Evolutionary conservation across 1,140 invertebrate genomes (phyloP).

Genomic region (Sesamia nonagrioides): DNA sequence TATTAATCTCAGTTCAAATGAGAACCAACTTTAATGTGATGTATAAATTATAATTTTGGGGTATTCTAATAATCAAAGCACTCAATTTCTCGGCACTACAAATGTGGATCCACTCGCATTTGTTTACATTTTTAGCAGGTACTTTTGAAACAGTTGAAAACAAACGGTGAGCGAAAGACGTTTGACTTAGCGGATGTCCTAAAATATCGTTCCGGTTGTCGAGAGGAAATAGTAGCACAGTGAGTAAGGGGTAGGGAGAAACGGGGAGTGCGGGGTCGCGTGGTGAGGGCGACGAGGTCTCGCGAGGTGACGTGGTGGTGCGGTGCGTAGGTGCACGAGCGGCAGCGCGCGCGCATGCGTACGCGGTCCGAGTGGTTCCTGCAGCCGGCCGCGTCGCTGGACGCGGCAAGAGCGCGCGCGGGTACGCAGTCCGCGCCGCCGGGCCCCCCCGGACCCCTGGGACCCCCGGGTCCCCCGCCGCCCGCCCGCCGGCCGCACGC

Average conservation of each 20-base stretch:
- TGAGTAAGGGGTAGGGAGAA: not conserved
- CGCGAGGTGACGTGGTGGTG: constrained; percentile 57
- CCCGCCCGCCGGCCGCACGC: constrained; percentile 49
- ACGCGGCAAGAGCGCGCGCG: constrained; percentile 86
- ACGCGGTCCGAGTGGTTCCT: constrained; percentile 98
- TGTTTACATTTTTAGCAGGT: no score
- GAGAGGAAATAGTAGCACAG: not conserved
- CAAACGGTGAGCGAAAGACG: not conserved
- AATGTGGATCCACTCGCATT: no score
- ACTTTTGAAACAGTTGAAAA: not conserved
- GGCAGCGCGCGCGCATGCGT: constrained; percentile 97
- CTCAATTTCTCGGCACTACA: no score
- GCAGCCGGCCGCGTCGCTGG: constrained; percentile 90
- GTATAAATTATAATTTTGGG: no score
- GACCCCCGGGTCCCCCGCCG: constrained; percentile 43
- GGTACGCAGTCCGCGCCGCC: constrained; percentile 74
- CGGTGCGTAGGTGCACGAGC: constrained; percentile 94
- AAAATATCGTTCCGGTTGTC: not conserved
- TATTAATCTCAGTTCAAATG: no score
- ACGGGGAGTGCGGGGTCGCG: not conserved
- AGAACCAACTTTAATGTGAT: no score
- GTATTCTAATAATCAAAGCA: no score
- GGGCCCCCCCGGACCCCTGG: constrained; percentile 54
- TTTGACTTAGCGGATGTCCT: not conserved
- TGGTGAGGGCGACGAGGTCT: not conserved